A percentile compares a stretch with the other conserved stretches of the same genome.
These are phyloP conservation scores for Chydorus sphaericus DNA, from an alignment of 2,888 invertebrate genomes.

Conservation along the genomic window DNA sequence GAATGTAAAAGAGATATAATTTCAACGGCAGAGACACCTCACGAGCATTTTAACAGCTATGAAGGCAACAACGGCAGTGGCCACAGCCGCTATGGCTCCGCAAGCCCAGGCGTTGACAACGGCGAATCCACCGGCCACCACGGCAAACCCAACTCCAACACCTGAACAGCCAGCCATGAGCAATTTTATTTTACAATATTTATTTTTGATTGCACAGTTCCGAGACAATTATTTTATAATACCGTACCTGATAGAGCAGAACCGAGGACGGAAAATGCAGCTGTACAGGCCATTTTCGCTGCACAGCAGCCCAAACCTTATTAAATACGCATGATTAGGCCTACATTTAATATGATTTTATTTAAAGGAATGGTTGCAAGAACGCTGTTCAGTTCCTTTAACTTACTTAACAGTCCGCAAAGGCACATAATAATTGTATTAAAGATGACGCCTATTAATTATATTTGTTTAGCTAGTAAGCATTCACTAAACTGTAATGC, in stretches of 20 bases:
- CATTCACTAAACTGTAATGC: no score
- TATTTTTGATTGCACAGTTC: no score
- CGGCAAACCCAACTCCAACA: conserved; percentile 1
- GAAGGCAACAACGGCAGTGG: background rate
- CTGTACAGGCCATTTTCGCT: background rate
- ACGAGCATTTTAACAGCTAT: no score
- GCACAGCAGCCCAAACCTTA: background rate
- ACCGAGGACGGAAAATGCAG: background rate
- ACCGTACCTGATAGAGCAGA: conserved; percentile 1
- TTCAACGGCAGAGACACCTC: no score
- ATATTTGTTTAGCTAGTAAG: no score
- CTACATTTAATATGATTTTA: no score
- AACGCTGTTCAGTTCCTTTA: background rate
- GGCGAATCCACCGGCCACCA: background rate
- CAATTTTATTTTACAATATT: no score
- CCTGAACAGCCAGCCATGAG: background rate
- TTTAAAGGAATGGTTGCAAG: background rate
- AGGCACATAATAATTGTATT: background rate
- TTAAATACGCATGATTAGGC: no score
- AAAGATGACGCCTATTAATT: no score
- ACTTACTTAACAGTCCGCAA: background rate
- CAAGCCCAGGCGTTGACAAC: background rate
- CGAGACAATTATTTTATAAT: no score
- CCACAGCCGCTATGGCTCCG: background rate
- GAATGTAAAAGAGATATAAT: no score